Evolutionary conservation across 2,113 vertebrate genomes (phyloP), one percentile per base, ranked within the genome.

Genomic region (Sinosuthora webbiana): DNA sequence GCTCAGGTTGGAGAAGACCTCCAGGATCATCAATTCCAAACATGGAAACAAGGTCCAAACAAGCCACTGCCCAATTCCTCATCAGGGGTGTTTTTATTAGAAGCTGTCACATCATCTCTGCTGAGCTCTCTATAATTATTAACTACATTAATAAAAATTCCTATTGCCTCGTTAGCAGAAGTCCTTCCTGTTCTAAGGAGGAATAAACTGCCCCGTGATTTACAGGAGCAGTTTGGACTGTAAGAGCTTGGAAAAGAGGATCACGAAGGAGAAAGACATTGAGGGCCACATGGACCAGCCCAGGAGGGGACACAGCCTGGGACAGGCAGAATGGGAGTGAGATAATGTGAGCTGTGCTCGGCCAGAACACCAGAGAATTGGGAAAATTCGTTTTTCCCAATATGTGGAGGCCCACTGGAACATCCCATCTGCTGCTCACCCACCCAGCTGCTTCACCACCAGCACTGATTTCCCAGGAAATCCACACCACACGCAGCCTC

Each of bases 301-400:
- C 81, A 47, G 39, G 49, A 49, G 52, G 37, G 57, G 13, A 35
- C n/a, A 24, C 0, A 1, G 71, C n/a, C 28, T 9, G 44, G 30
- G 12, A 19, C 0, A 2, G 47, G 52, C 63, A 75, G 39, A 16
- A 28, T 1, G 6, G n/a, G 49, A 37, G 7, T 0, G 4, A 50
- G 55, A 69, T 9, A 17, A 50, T 23, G 35, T 0, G 20, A 57
- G 55, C 31, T 2, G 0, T 35, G 59, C 55, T 56, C 22, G 33
- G 24, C 5, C n/a, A 65, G 11, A 24, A 31, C 17, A 50, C 10
- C 41, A 21, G 27, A 47, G 24, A 59, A 59, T 2, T 62, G 70
- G 25, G 47, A 35, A 41, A 76, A 53, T 1, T 35, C 9, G 0
- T 13, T 57, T 41, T n/a, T 31, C 20, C 31, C 13, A 2, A 0